Evolutionary conservation across 2,888 invertebrate species (phyloP), one percentile per base, ranked within the genome.

Genomic region (Microctonus hyperodae): DNA sequence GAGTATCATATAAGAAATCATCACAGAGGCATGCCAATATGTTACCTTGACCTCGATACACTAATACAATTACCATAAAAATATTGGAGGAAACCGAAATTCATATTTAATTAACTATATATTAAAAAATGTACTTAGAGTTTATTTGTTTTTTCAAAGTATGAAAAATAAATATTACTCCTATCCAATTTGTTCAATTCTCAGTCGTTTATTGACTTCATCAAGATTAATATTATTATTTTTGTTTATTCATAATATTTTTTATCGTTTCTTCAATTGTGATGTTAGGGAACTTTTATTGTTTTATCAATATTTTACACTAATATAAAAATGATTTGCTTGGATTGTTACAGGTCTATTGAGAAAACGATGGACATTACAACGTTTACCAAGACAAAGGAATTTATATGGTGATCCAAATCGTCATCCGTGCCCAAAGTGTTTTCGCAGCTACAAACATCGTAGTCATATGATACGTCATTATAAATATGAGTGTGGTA

Each of bases 391-490:
- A 11, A 64, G 64, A 22, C 56, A 56, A 44, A 31, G 48, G 11
- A 65, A 51, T 13, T 16, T 28, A n/a, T 56, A 33, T 20, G 1
- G 35, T 25, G 58, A 65, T 31, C 10, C 53, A 33, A 57, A 33
- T 48, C 61, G 61, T 56, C 57, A 61, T 50, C 61, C 44, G 4
- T 66, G 66, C 11, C 57, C 62, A 23, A 66, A 66, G 20, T 66
- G 66, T 51, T 25, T 33, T 48, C 61, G 66, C 48, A 87, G 86
- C 72, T 90, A 90, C 79, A 86, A 88, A 71, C 86, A 88, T 64
- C 88, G 88, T 71, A 87, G 88, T 11, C 89, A 89, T 75, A 84
- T 90, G 76, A 86, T 87, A 71, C 85, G 89, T 1, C 89, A 89
- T 75, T 86, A 85, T 80, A 85, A 75, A 67, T 83, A 81, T 73